A percentile compares a stretch with the other conserved stretches of the same genome.
Conservation (phyloP, 2,797 vertebrate genomes). For the Anabacerthia variegaticeps region DNA sequence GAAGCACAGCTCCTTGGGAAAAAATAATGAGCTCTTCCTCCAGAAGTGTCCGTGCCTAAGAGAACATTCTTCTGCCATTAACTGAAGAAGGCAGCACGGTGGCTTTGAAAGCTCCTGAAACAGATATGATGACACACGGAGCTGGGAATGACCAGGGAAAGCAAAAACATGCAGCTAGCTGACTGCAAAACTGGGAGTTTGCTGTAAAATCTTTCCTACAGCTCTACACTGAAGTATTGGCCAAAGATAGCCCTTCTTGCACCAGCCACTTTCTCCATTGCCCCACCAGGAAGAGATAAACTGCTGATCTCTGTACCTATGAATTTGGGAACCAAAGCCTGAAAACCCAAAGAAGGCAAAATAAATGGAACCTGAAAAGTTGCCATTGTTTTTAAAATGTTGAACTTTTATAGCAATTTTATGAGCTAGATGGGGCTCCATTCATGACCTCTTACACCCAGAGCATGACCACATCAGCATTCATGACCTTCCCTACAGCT, state of each 20-base stretch:
- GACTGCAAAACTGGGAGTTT: background rate
- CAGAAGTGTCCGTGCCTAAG: background rate
- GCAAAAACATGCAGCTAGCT: background rate
- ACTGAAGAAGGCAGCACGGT: fast-evolving
- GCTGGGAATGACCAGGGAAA: background rate
- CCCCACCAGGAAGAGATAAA: background rate
- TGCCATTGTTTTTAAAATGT: background rate
- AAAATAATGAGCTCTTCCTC: background rate
- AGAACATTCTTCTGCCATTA: background rate
- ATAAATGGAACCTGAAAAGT: background rate
- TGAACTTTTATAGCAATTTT: background rate
- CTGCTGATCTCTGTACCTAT: background rate
- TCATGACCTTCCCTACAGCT: background rate
- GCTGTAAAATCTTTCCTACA: background rate
- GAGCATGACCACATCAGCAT: background rate
- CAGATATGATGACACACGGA: background rate
- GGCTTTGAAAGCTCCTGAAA: background rate
- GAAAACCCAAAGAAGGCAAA: background rate
- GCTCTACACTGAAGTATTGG: background rate
- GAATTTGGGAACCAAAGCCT: background rate
- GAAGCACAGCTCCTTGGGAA: background rate
- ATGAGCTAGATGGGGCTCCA: background rate
- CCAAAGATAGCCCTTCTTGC: background rate
- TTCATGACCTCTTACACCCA: background rate
- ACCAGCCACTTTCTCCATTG: background rate